Percentiles rank a stretch among this genome's conserved stretches.
Evolutionary conservation across 64 coral and sea anemone species (phyloP).

Genomic region (Stichodactyla helianthus): DNA sequence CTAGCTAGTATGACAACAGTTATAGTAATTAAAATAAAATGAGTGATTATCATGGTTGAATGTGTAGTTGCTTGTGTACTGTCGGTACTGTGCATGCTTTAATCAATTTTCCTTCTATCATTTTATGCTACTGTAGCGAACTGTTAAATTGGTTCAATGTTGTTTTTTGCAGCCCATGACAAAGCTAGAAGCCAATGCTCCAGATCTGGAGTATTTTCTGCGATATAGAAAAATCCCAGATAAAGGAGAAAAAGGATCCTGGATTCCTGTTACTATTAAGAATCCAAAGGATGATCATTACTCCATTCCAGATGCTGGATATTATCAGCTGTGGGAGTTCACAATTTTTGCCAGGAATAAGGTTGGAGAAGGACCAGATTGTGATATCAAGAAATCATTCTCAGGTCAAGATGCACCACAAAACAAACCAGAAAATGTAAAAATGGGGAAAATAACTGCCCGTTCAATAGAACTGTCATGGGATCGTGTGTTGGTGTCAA

Average conservation of each 20-base stretch:
- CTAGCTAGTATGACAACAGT: too few relatives aligned
- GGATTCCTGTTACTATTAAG: background rate
- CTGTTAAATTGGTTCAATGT: background rate
- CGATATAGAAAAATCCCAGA: background rate
- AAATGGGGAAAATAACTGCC: conserved; percentile 10
- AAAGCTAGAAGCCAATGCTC: conserved; percentile 58
- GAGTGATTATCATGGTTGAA: too few relatives aligned
- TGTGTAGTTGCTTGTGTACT: too few relatives aligned
- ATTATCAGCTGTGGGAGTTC: conserved; percentile 68
- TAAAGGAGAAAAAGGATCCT: background rate
- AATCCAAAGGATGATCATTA: background rate
- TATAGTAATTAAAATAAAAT: too few relatives aligned
- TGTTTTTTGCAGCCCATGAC: conserved; percentile 44
- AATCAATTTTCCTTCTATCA: too few relatives aligned
- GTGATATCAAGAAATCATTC: conserved; percentile 20
- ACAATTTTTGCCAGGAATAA: conserved; percentile 51
- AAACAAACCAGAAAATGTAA: conserved; percentile 19
- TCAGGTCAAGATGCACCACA: conserved; percentile 70
- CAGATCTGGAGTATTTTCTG: conserved; percentile 38
- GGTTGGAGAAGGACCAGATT: conserved; percentile 21
- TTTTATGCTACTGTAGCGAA: background rate
- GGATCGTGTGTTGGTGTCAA: conserved; percentile 28
- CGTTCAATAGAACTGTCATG: conserved; percentile 57
- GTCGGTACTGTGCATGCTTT: too few relatives aligned
- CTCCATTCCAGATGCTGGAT: conserved; percentile 39